These are phyloP conservation scores for Saxidomus purpurata DNA, from an alignment of 1,140 invertebrate species.

Conservation along the genomic window DNA sequence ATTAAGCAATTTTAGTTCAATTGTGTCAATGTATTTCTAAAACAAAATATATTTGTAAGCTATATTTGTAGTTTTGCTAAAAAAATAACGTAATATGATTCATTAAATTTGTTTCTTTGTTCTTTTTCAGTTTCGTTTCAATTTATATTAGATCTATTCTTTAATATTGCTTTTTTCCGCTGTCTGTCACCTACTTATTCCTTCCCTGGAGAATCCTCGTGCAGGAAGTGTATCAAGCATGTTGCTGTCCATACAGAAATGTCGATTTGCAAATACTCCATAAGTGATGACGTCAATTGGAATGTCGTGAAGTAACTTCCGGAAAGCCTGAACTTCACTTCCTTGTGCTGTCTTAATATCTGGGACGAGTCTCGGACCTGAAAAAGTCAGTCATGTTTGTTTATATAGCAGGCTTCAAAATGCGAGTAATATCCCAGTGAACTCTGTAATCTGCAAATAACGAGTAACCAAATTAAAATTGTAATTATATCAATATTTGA, in stretches of 20 bases:
- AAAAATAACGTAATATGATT: too few relatives aligned
- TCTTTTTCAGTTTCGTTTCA: too few relatives aligned
- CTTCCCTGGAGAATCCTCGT: not conserved
- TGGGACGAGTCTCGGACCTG: conserved; percentile 5
- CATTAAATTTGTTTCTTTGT: too few relatives aligned
- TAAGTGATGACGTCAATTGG: not conserved
- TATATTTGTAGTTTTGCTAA: too few relatives aligned
- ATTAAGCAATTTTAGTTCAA: too few relatives aligned
- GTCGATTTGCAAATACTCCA: not conserved
- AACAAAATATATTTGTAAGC: too few relatives aligned
- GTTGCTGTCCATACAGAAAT: not conserved
- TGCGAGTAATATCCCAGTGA: not conserved
- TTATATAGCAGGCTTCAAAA: too few relatives aligned
- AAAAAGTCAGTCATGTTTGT: too few relatives aligned
- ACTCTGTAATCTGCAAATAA: not conserved
- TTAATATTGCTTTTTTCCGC: too few relatives aligned
- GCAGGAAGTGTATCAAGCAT: not conserved
- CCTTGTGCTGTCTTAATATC: conserved; percentile 1
- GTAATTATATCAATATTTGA: too few relatives aligned
- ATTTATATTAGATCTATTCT: too few relatives aligned
- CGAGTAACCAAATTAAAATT: not conserved
- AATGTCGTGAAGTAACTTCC: conserved; percentile 13
- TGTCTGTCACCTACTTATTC: not conserved
- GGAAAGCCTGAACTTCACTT: not conserved
- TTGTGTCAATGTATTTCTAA: too few relatives aligned